Conservation (phyloP, 2,113 vertebrate species). For the Phalacrocorax pelagicus region DNA sequence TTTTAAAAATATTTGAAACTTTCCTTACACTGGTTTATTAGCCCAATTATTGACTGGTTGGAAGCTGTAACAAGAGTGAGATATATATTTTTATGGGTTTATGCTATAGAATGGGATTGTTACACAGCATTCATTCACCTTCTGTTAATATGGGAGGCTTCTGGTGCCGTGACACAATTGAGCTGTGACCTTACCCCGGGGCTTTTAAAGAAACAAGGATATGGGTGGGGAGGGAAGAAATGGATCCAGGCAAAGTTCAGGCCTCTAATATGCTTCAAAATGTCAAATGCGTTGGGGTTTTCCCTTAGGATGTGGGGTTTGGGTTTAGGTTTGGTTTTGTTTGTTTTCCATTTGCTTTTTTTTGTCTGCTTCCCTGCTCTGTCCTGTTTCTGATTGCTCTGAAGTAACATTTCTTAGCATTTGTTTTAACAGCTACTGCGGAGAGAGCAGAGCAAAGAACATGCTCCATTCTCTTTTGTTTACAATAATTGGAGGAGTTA, state of each 20-base stretch:
- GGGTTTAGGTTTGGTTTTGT: neutral
- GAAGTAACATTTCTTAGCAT: neutral
- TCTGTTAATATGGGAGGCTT: neutral
- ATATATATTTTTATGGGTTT: conserved; percentile 59
- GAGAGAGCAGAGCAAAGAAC: conserved; percentile 5
- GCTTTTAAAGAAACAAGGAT: neutral
- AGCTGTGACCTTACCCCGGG: neutral
- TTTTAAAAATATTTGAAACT: neutral
- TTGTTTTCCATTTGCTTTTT: neutral
- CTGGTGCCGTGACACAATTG: neutral
- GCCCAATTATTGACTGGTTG: conserved; percentile 3
- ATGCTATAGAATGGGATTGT: neutral
- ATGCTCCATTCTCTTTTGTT: conserved; percentile 39
- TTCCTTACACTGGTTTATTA: neutral
- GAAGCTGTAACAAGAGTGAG: neutral
- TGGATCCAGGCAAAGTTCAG: conserved; percentile 37
- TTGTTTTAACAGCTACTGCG: neutral
- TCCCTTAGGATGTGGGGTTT: neutral
- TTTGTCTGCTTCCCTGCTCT: neutral
- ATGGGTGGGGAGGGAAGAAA: neutral
- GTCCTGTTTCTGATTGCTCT: neutral
- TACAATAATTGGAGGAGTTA: conserved; percentile 33
- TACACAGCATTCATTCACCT: neutral
- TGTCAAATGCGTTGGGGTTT: neutral
- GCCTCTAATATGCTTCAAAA: conserved; percentile 14